These are phyloP conservation scores for Aradus depressus DNA, from an alignment of 2,888 invertebrate genomes.

Conservation along the genomic window DNA sequence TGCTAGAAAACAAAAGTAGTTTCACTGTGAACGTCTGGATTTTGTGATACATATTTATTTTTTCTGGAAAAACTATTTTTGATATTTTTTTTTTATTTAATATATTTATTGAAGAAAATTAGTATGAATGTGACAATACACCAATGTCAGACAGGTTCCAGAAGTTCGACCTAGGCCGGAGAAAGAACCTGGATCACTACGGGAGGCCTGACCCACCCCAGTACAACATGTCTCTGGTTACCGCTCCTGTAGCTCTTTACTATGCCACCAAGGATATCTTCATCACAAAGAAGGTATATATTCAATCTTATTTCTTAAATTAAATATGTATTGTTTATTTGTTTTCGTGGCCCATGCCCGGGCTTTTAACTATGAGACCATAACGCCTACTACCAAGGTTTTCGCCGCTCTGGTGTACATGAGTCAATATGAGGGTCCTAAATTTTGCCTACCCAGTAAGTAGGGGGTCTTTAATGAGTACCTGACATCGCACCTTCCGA, in stretches of 20 bases:
- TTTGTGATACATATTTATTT: not conserved
- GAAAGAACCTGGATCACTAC: constrained; percentile 2
- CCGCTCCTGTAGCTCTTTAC: constrained; percentile 10
- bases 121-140: not conserved
- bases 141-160: constrained; percentile 5
- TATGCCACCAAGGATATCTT: constrained; percentile 4
- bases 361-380: too few species aligned
- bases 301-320: not conserved
- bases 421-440: too few species aligned
- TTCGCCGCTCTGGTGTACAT: too few species aligned
- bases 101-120: not conserved
- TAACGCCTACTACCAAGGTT: too few species aligned
- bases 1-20: too few species aligned
- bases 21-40: too few species aligned
- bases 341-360: too few species aligned
- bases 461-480: too few species aligned
- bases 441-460: too few species aligned
- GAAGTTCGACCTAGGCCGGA: constrained; percentile 1
- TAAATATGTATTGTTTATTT: not conserved
- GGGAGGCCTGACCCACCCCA: not conserved
- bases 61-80: not conserved
- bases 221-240: constrained; percentile 3
- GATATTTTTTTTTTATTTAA: not conserved
- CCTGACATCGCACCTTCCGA: too few species aligned
- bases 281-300: not conserved